These are phyloP conservation scores for Brachirus orientalis DNA, from an alignment of 2,113 vertebrate species.

Conservation along the genomic window DNA sequence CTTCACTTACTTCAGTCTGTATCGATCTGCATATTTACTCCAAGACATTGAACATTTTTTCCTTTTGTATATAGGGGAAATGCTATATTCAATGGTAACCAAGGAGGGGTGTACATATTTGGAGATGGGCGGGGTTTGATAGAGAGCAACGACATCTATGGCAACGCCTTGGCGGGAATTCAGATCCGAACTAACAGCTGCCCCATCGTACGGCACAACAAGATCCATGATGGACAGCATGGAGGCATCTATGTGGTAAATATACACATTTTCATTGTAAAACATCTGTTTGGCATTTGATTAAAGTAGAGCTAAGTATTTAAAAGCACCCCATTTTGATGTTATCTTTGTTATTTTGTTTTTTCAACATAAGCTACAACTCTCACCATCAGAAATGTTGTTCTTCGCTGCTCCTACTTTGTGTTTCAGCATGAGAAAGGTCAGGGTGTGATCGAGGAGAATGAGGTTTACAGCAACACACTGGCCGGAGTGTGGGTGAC, in stretches of 20 bases:
- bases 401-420: background rate
- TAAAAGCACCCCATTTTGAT: too few relatives aligned
- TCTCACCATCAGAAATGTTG: background rate
- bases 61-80: slow-evolving; percentile 88
- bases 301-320: too few relatives aligned
- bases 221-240: slow-evolving; percentile 98
- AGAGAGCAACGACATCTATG: slow-evolving; percentile 99
- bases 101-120: slow-evolving; percentile 99
- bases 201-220: slow-evolving; percentile 98
- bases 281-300: too few relatives aligned
- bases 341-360: too few relatives aligned
- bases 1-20: background rate
- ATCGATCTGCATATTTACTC: background rate
- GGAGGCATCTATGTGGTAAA: slow-evolving; percentile 98
- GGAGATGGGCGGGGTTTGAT: slow-evolving; percentile 99
- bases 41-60: background rate
- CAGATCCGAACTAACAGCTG: slow-evolving; percentile 99
- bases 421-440: slow-evolving; percentile 95
- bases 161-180: slow-evolving; percentile 98
- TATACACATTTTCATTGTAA: slow-evolving; percentile 5
- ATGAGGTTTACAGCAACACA: slow-evolving; percentile 99
- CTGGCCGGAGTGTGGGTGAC: slow-evolving; percentile 99
- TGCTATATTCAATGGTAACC: slow-evolving; percentile 99
- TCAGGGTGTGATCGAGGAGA: slow-evolving; percentile 99
- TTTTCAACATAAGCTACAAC: background rate